Evolutionary conservation across 2,113 vertebrate species (phyloP).

Genomic region (Perccottus glenii): DNA sequence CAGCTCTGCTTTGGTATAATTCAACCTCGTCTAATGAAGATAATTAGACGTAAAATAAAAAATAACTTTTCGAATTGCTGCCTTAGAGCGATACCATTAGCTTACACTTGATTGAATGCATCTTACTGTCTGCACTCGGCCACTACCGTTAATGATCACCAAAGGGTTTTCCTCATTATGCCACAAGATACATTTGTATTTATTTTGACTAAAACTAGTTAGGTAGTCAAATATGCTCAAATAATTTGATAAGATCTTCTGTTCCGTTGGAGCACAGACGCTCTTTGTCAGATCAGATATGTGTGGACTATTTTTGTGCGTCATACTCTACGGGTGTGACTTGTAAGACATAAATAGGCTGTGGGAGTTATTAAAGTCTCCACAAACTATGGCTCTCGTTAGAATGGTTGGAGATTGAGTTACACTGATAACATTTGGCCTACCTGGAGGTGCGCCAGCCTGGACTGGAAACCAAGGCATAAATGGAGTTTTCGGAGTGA

Average conservation of each 20-base stretch:
- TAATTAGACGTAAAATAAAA: slow-evolving; percentile 50
- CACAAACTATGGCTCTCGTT: slow-evolving; percentile 58
- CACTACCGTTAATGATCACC: neutral
- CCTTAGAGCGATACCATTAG: slow-evolving; percentile 17
- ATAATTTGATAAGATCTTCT: slow-evolving; percentile 11
- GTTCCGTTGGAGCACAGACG: no score
- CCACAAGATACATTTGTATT: slow-evolving; percentile 2
- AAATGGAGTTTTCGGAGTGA: neutral
- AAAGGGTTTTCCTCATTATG: neutral
- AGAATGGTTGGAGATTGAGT: slow-evolving; percentile 52
- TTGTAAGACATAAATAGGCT: slow-evolving; percentile 54
- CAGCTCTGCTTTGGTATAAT: slow-evolving; percentile 18
- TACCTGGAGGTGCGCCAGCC: slow-evolving; percentile 27
- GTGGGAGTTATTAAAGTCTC: slow-evolving; percentile 60
- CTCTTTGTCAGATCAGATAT: slow-evolving; percentile 27
- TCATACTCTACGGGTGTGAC: slow-evolving; percentile 46
- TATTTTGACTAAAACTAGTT: neutral
- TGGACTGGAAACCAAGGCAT: neutral
- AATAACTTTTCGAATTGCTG: slow-evolving; percentile 11
- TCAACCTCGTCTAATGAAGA: slow-evolving; percentile 33
- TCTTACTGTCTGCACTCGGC: neutral
- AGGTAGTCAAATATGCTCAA: slow-evolving; percentile 12
- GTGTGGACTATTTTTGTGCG: slow-evolving; percentile 13
- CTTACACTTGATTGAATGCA: slow-evolving; percentile 12
- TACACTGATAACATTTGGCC: slow-evolving; percentile 47